These are phyloP conservation scores for Panthera uncia DNA, from an alignment of 2,113 vertebrate species.

Conservation along the genomic window DNA sequence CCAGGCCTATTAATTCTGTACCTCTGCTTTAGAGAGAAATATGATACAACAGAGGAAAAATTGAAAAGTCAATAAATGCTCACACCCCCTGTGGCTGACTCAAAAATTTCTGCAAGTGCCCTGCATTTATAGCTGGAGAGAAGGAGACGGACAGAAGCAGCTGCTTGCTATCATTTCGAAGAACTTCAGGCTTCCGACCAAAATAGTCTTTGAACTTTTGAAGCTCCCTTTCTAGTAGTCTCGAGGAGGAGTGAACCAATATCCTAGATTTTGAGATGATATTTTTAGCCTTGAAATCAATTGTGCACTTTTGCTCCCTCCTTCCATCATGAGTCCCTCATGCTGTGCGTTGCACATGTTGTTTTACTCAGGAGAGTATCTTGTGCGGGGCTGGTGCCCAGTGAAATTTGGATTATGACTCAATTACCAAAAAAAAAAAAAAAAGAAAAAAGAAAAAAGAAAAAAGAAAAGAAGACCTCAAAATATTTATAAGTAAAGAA, in stretches of 20 bases:
- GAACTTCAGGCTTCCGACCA: slow-evolving; percentile 77
- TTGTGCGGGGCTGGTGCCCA: rapidly evolving
- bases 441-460: not conserved
- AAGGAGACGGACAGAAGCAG: slow-evolving; percentile 41
- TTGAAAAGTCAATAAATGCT: not conserved
- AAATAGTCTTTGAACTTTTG: slow-evolving; percentile 81
- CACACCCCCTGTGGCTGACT: slow-evolving; percentile 54
- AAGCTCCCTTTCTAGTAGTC: slow-evolving; percentile 74
- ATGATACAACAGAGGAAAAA: not conserved
- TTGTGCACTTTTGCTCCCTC: not conserved
- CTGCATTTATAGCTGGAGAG: slow-evolving; percentile 73
- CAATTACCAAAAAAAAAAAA: not conserved
- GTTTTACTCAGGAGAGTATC: not conserved
- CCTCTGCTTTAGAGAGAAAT: not conserved
- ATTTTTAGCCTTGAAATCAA: slow-evolving; percentile 67
- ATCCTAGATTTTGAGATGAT: slow-evolving; percentile 66
- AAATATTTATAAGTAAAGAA: slow-evolving; percentile 31
- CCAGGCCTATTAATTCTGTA: not conserved
- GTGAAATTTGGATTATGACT: not conserved
- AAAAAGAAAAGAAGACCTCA: not conserved
- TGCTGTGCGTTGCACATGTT: rapidly evolving
- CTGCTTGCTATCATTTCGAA: slow-evolving; percentile 77
- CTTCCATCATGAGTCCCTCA: not conserved
- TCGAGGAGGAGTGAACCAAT: slow-evolving; percentile 66
- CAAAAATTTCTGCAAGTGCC: slow-evolving; percentile 50